Percentiles rank a stretch among this genome's conserved stretches.
Evolutionary conservation across 2,113 vertebrate genomes (phyloP).

Genomic region (Entomyzon cyanotis): DNA sequence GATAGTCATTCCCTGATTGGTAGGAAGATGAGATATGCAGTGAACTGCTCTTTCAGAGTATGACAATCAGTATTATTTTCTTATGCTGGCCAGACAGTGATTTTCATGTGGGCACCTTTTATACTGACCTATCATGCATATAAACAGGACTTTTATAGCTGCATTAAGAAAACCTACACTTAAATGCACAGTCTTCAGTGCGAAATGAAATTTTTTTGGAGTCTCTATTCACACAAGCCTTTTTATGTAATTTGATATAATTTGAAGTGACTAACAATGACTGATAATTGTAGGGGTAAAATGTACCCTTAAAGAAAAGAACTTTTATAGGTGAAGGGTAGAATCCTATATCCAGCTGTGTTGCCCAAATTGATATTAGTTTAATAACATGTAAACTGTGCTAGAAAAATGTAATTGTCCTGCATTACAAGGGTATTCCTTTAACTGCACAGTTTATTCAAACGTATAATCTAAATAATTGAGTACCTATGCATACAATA

Average conservation of each 20-base stretch:
- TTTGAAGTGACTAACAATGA: slow-evolving; percentile 62
- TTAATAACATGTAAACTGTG: slow-evolving; percentile 81
- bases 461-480: slow-evolving; percentile 85
- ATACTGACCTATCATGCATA: neutral
- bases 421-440: slow-evolving; percentile 78
- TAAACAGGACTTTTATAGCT: slow-evolving; percentile 5
- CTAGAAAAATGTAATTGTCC: slow-evolving; percentile 80
- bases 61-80: neutral
- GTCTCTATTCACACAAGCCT: slow-evolving; percentile 49
- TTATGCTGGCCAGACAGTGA: neutral
- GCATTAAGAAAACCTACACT: slow-evolving; percentile 17
- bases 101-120: slow-evolving; percentile 1
- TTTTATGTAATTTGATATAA: slow-evolving; percentile 69
- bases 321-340: slow-evolving; percentile 70
- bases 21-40: neutral
- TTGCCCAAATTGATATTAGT: slow-evolving; percentile 76
- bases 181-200: slow-evolving; percentile 47
- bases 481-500: slow-evolving; percentile 77
- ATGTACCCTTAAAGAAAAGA: slow-evolving; percentile 53
- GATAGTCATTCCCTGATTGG: neutral
- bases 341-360: slow-evolving; percentile 68
- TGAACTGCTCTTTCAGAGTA: neutral
- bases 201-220: slow-evolving; percentile 53
- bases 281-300: slow-evolving; percentile 60
- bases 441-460: slow-evolving; percentile 76